Base-by-base conservation (phyloP, 2,797 vertebrate genomes). In the Lagocephalus sceleratus region DNA sequence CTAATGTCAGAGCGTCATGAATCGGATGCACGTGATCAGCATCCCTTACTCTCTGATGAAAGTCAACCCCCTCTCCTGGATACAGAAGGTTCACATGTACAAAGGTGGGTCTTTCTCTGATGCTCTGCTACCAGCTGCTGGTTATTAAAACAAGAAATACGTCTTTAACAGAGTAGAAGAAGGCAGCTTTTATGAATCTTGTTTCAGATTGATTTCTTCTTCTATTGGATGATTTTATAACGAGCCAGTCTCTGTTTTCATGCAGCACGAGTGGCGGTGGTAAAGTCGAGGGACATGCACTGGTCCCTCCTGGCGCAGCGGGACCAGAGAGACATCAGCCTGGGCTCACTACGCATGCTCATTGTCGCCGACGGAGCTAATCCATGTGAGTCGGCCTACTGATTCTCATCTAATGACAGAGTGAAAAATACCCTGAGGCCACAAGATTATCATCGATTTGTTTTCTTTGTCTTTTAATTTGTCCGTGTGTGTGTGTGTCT, bases 201-300 rank as follows among this genome's bases (percentile, higher is more conserved):
- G 6, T 12, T 32, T 32, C 29, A 32, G 12, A 32, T 1, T 2
- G 26, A 2, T 32, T 2, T 12, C 2, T 2, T 32, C 2, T 32
- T 11, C 4, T 32, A 63, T 43, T 71, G 56, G 49, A 17, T 46
- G 66, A 63, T 21, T 55, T 14, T 32, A 19, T 61, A 57, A 35
- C 58, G 46, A 50, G 41, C 45, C 22, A 57, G 40, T 51, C 49
- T 64, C 54, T 65, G 25, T 75, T 21, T 59, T 7, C 43, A 23
- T 59, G 3, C 71, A 98, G 96, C 96, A 0, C 90, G 66, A 42
- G 92, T 95, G 9, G 96, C 94, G 0, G 92, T 98, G 74, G 94
- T 98, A 32, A 98, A 98, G 76, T 98, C 96, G 1, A 92, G 96
- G n/a, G 96, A 98, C 88, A 98, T 98, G 96, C 96, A 98, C 86